Percentiles rank a stretch among this genome's conserved stretches.
phyloP scores from a whole-genome alignment of 2,113 vertebrate species.

The Phyllostomus hastatus region DNA sequence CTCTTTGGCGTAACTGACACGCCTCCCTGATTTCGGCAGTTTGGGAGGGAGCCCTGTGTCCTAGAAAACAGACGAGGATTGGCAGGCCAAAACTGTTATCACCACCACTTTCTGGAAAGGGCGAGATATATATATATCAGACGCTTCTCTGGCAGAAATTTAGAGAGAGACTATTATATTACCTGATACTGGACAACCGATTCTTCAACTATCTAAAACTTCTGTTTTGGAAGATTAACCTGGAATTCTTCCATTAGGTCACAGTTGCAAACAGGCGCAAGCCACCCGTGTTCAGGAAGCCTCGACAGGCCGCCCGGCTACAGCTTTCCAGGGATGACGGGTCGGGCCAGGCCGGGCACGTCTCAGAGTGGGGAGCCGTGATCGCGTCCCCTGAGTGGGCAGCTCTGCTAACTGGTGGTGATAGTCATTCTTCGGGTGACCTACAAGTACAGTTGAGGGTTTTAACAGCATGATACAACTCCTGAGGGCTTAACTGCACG shows the following conservation, averaged over 20 bases:
- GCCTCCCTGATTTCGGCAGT: background rate
- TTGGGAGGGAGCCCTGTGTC: background rate
- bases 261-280: background rate
- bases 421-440: background rate
- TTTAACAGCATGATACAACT: background rate
- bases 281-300: background rate
- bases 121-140: background rate
- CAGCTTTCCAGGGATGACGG: no score
- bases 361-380: background rate
- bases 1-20: background rate
- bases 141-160: background rate
- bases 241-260: background rate
- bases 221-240: background rate
- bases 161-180: background rate
- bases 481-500: background rate
- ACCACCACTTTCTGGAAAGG: background rate
- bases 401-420: fast-evolving
- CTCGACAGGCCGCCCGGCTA: background rate
- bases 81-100: background rate
- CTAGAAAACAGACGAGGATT: background rate
- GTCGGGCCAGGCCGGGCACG: background rate
- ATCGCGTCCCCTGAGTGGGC: background rate
- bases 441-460: background rate
- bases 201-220: background rate
- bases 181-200: background rate